These are phyloP conservation scores for Choloepus didactylus DNA, from an alignment of 2,797 vertebrate species.

Conservation along the genomic window DNA sequence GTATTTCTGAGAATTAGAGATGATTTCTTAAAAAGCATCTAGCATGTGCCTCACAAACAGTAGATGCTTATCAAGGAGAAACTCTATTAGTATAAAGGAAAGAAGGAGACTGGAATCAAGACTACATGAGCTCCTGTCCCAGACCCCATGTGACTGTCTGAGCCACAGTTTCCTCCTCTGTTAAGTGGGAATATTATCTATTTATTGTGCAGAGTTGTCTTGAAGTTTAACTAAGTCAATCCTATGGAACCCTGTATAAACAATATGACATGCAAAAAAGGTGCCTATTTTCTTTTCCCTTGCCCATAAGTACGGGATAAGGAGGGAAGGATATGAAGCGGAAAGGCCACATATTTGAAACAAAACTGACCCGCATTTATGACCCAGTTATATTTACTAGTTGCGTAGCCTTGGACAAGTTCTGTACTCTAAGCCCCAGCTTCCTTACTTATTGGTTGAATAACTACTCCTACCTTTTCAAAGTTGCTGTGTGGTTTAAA, in stretches of 20 bases:
- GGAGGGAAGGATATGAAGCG: neutral
- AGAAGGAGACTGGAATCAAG: neutral
- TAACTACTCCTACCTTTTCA: neutral
- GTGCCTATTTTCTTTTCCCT: neutral
- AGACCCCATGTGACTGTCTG: neutral
- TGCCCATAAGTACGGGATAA: neutral
- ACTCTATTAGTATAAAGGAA: neutral
- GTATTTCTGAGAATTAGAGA: constrained; percentile 24
- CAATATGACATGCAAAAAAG: neutral
- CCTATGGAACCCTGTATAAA: neutral
- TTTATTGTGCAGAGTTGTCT: neutral
- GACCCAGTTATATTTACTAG: neutral
- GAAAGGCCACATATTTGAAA: neutral
- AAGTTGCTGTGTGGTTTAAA: neutral
- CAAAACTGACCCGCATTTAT: neutral
- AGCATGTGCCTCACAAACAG: neutral
- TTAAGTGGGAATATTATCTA: neutral
- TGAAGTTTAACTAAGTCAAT: neutral
- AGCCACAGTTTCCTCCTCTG: neutral
- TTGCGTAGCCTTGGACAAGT: neutral
- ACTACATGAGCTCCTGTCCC: neutral
- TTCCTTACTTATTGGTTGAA: constrained; percentile 24
- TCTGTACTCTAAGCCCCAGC: neutral
- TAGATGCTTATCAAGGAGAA: neutral
- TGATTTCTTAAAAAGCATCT: neutral